Evolutionary conservation across 1,140 invertebrate species (phyloP), one percentile per base, ranked within the genome.

Genomic region (Neodiprion lecontei): DNA sequence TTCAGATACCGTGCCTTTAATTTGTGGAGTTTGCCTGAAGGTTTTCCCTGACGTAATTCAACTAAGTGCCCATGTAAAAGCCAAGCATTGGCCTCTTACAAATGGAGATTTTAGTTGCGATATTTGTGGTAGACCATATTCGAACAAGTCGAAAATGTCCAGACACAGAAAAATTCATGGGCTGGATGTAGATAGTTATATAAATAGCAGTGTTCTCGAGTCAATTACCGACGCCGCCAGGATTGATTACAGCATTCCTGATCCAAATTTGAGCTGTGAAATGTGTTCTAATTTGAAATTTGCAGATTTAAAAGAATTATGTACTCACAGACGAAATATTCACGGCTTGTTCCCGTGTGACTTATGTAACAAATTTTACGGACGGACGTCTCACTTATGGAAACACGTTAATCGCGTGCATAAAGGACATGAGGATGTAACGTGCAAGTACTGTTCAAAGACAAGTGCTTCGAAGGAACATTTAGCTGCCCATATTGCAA

Each of bases 401-500:
- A 92, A 92, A 77, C 91, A 92, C 74, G 91, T 92, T 0, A 92
- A 91, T 78, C 83, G 91, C 49, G 87, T 91, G 28, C 91, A 92
- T 75, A 92, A 92, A 81, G 90, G 89, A 23, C 91, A 92, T 77
- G 88, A 89, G 14, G 90, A 91, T 69, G 89, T 92, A 0, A 92
- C 91, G 0, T 92, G 91, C 79, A 88, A 89, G 47, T 87, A 90
- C 17, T 92, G 91, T 75, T 81, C 89, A 65, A 91, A 91, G 76
- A 92, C 91, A 0, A 91, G 90, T 23, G 91, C 91, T 0, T 91
- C 91, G 3, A 90, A 89, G 73, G 89, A 90, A 78, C 91, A 92
- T 77, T 81, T 92, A 7, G 86, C 88, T 2, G 89, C 90, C 8
- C 91, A 92, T 79, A 90, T 92, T 50, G 87, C 88, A 4, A 92